Percentiles rank a stretch among this genome's conserved stretches.
These are phyloP conservation scores for Kryphioiulus occultus DNA, from an alignment of 2,888 invertebrate species.

Conservation along the genomic window DNA sequence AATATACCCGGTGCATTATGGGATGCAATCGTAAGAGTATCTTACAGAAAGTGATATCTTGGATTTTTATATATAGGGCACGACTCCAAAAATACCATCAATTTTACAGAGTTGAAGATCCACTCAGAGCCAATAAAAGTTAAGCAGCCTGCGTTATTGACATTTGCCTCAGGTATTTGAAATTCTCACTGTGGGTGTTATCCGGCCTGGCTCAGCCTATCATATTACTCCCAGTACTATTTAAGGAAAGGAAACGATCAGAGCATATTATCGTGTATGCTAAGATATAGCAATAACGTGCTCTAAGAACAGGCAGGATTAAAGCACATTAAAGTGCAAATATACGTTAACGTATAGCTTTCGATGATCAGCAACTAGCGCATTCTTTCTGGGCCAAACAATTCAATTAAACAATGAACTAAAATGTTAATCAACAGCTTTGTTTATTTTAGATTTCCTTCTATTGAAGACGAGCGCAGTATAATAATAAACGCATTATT, in stretches of 20 bases:
- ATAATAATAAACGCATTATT: too few relatives aligned
- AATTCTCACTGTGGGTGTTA: not conserved
- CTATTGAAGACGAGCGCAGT: too few relatives aligned
- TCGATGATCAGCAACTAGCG: too few relatives aligned
- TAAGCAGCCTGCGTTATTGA: not conserved
- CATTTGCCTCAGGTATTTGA: not conserved
- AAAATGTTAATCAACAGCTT: too few relatives aligned
- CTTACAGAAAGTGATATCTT: not conserved
- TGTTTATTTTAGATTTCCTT: too few relatives aligned
- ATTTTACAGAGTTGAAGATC: conserved; percentile 9
- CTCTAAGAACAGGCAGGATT: not conserved
- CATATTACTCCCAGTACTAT: not conserved
- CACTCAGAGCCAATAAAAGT: not conserved
- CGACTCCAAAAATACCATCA: not conserved
- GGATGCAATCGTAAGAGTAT: not conserved
- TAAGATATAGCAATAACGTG: not conserved
- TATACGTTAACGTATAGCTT: too few relatives aligned
- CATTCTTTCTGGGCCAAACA: too few relatives aligned
- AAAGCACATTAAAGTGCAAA: too few relatives aligned
- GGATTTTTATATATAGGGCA: not conserved
- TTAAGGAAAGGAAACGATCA: not conserved
- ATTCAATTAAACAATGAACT: too few relatives aligned
- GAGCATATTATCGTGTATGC: not conserved
- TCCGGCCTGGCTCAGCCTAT: not conserved
- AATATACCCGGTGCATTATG: not conserved